Percentiles rank a stretch among this genome's conserved stretches.
Evolutionary conservation across 2,113 vertebrate species (phyloP).

Genomic region (Isichthys henryi): DNA sequence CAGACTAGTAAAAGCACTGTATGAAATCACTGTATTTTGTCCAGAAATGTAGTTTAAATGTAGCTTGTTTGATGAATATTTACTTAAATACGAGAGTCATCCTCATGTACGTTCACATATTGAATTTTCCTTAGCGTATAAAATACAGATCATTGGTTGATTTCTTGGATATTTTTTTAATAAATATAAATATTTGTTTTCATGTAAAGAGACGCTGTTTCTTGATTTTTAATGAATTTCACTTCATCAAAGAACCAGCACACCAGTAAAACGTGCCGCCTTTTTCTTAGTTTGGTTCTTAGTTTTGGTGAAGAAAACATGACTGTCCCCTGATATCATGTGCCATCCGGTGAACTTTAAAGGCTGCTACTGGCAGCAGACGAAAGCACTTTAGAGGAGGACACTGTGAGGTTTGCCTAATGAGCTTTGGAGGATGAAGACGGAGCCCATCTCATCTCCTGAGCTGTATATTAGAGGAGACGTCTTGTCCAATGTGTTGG

Average conservation of each 20-base stretch:
- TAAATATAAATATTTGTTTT: background rate
- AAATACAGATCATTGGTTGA: background rate
- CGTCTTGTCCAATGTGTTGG: slow-evolving; percentile 51
- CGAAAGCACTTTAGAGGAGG: too few species aligned
- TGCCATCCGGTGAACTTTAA: background rate
- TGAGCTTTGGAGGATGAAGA: background rate
- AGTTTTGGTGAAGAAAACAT: background rate
- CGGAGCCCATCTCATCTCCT: slow-evolving; percentile 39
- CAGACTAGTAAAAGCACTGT: background rate
- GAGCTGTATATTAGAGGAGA: slow-evolving; percentile 39
- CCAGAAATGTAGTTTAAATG: background rate
- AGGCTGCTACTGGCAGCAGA: background rate
- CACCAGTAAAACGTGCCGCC: background rate
- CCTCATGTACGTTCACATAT: background rate
- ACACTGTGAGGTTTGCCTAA: background rate
- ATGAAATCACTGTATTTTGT: background rate
- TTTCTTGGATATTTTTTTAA: background rate
- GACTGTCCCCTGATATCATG: background rate
- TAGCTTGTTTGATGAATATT: background rate
- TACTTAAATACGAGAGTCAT: background rate
- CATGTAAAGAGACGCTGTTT: background rate
- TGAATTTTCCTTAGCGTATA: background rate
- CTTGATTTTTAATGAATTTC: background rate
- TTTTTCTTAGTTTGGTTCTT: background rate
- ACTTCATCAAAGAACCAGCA: background rate